These are phyloP conservation scores for Silurus glanis DNA, from an alignment of 2,113 vertebrate species.

Conservation along the genomic window DNA sequence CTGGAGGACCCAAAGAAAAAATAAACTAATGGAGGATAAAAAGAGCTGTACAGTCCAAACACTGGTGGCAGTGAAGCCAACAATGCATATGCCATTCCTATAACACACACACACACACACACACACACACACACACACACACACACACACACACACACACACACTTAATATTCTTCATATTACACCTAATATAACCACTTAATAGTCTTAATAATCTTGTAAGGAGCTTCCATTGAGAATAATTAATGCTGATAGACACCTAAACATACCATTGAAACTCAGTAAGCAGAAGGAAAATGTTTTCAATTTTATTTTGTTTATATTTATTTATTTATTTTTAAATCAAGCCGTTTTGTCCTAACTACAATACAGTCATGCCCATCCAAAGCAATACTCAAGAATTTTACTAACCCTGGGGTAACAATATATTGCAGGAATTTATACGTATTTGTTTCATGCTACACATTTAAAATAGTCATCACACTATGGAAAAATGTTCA, in stretches of 20 bases:
- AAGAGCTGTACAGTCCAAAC: slow-evolving; percentile 88
- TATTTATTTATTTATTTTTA: background rate
- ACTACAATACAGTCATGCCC: background rate
- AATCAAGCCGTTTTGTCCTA: background rate
- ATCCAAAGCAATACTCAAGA: background rate
- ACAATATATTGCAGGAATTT: background rate
- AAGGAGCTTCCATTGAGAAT: background rate
- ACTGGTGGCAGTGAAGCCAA: slow-evolving; percentile 90
- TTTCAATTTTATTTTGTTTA: background rate
- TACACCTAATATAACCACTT: too few species aligned
- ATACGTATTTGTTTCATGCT: background rate
- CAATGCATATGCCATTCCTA: slow-evolving; percentile 93
- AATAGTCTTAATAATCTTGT: background rate
- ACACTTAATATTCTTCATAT: background rate
- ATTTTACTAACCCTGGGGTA: background rate
- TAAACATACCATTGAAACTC: background rate
- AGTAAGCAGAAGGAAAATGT: background rate
- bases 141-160: background rate
- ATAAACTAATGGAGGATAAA: slow-evolving; percentile 90
- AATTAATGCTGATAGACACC: background rate
- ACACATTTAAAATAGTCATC: background rate
- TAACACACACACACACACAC: slow-evolving; percentile 17
- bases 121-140: background rate
- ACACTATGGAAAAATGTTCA: background rate
- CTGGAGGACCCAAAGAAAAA: slow-evolving; percentile 94